Evolutionary conservation across 2,113 vertebrate genomes (phyloP), one percentile per base, ranked within the genome.

Genomic region (Murina feae): DNA sequence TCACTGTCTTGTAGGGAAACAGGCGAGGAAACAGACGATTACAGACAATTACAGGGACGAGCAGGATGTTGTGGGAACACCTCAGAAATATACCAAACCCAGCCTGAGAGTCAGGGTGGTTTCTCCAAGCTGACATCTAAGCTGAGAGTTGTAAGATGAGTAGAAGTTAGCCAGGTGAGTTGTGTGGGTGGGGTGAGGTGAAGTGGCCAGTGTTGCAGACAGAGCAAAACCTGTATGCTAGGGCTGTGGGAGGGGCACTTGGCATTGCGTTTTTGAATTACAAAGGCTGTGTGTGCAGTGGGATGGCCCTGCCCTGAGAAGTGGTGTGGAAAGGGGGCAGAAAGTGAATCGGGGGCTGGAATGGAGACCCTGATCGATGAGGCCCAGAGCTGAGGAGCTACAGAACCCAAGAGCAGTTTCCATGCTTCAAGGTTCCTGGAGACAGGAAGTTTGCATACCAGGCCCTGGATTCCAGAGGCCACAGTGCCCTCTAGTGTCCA

Each of bases 401-500:
- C 68, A 71, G 71, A 60, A 58, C 30, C 18, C 51, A 60, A 44
- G 20, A 58, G 71, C 81, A 79, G 28, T 81, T 92, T 78, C 37
- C 14, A 20, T 85, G 37, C 28, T 80, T 96, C 87, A 16, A 5
- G 23, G 79, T 37, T 60, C 79, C 55, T 55, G 37, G 16, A 81
- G 37, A 63, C 28, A 20, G 37, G 53, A 16, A 1, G 55, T 81
- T 60, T 81, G 78, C 16, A 6, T 60, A 6, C 12, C 23, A 60
- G 53, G 37, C 53, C 55, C 55, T 81, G 4, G 37, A 97, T 86
- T 94, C 8, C 20, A 74, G 3, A 65, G 88, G 17, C 68, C n/a
- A 30, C 86, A 95, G 94, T 93, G 94, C 96, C 96, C 92, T 96
- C 96, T 96, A 95, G 92, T 97, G 96, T 96, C 95, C 82, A 93